phyloP scores from a whole-genome alignment of 2,888 invertebrate species.

The Ichneumoninae sp. region DNA sequence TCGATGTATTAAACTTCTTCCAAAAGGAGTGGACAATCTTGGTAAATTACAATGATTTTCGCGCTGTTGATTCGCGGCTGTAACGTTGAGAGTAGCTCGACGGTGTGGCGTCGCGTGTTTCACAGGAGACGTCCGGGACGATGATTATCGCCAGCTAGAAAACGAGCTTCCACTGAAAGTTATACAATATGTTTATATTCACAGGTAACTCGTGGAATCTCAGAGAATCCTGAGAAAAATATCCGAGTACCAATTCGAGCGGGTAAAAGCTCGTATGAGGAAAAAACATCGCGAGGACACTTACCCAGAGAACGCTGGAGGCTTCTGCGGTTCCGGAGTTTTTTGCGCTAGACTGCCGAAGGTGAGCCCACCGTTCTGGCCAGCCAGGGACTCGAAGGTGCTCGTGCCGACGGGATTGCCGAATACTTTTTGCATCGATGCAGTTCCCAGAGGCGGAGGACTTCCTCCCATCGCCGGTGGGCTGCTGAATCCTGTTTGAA shows the following conservation, averaged over 20 bases:
- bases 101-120: neutral
- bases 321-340: slow-evolving; percentile 77
- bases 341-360: slow-evolving; percentile 78
- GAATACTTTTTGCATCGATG: slow-evolving; percentile 78
- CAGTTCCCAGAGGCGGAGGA: slow-evolving; percentile 72
- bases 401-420: slow-evolving; percentile 75
- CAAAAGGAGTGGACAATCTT: slow-evolving; percentile 40
- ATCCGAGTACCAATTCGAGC: neutral
- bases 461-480: slow-evolving; percentile 75
- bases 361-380: slow-evolving; percentile 78
- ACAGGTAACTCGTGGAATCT: slow-evolving; percentile 8
- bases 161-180: slow-evolving; percentile 81
- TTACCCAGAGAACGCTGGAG: slow-evolving; percentile 79
- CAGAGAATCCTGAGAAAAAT: neutral
- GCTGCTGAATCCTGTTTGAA: slow-evolving; percentile 77
- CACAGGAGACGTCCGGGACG: neutral
- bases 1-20: slow-evolving; percentile 40
- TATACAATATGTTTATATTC: slow-evolving; percentile 45
- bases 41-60: slow-evolving; percentile 27
- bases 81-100: neutral
- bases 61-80: neutral
- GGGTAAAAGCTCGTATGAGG: neutral
- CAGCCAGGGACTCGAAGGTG: slow-evolving; percentile 80
- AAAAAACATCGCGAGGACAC: neutral
- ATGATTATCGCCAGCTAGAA: slow-evolving; percentile 80